Evolutionary conservation across 30 jellyfish, hydroid and myxozoan species (phyloP).

Genomic region (Chrysaora quinquecirrha): DNA sequence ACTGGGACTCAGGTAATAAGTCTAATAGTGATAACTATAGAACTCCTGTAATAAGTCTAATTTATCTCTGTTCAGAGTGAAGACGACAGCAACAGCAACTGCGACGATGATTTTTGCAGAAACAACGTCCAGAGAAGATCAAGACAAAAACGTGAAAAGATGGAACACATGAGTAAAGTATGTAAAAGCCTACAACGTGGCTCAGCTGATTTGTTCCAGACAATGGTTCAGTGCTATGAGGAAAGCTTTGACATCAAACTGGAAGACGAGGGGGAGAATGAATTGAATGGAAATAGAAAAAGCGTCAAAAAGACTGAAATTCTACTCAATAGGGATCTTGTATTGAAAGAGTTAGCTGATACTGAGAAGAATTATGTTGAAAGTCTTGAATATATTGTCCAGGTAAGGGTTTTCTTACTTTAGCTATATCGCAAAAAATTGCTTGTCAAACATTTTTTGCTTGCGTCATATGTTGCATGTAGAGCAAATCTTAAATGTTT

Average conservation of each 20-base stretch:
- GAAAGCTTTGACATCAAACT: conserved; percentile 60
- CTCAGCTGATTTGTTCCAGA: conserved; percentile 76
- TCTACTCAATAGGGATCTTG: conserved; percentile 80
- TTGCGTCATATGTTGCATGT: too few species aligned
- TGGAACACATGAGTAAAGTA: conserved; percentile 80
- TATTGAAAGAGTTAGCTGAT: conserved; percentile 81
- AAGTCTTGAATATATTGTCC: conserved; percentile 56
- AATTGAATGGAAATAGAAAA: conserved; percentile 14
- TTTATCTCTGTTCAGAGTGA: background rate
- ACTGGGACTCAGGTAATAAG: too few species aligned
- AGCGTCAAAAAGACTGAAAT: conserved; percentile 56
- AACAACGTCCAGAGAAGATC: conserved; percentile 43
- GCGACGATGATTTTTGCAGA: background rate
- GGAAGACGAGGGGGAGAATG: conserved; percentile 14
- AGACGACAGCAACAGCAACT: background rate
- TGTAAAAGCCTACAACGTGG: conserved; percentile 75
- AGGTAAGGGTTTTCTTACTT: too few species aligned
- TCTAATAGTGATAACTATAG: too few species aligned
- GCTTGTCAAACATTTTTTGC: too few species aligned
- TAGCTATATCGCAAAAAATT: too few species aligned
- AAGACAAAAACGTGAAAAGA: conserved; percentile 53
- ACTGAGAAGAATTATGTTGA: conserved; percentile 80
- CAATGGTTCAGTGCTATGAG: conserved; percentile 74
- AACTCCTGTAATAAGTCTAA: too few species aligned
- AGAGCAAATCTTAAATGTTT: too few species aligned